Conservation (phyloP, 2,888 invertebrate species). For the Trichopria drosophilae region DNA sequence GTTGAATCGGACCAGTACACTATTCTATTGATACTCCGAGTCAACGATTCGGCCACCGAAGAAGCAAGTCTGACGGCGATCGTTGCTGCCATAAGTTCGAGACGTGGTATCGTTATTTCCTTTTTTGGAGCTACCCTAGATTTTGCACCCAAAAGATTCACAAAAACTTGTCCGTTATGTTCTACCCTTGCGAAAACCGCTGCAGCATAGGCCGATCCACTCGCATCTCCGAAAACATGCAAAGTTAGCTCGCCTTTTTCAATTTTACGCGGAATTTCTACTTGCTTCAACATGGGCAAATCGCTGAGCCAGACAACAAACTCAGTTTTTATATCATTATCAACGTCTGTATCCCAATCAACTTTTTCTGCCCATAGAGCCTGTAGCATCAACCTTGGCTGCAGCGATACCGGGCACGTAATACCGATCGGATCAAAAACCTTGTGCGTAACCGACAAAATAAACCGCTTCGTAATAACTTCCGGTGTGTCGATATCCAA, state of each 20-base stretch:
- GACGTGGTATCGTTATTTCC: slow-evolving; percentile 42
- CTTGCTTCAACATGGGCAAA: no score
- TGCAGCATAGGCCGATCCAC: background rate
- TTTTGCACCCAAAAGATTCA: slow-evolving; percentile 37
- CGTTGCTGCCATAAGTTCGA: slow-evolving; percentile 44
- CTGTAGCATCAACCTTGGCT: slow-evolving; percentile 24
- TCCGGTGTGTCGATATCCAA: slow-evolving; percentile 8
- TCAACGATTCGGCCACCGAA: slow-evolving; percentile 5
- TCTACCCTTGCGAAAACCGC: background rate
- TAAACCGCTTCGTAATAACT: slow-evolving; percentile 26
- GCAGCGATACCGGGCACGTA: slow-evolving; percentile 15
- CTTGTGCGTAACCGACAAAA: slow-evolving; percentile 25
- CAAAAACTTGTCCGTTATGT: background rate
- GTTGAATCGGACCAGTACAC: slow-evolving; percentile 42
- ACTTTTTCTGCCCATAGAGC: slow-evolving; percentile 13
- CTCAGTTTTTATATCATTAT: no score
- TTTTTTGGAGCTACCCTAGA: slow-evolving; percentile 45
- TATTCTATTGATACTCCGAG: slow-evolving; percentile 7
- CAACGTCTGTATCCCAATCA: slow-evolving; percentile 24
- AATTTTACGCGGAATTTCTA: no score
- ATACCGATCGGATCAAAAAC: no score
- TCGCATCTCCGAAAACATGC: slow-evolving; percentile 4
- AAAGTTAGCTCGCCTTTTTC: slow-evolving; percentile 14
- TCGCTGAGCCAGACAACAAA: no score
- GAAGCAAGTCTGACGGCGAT: slow-evolving; percentile 37